These are phyloP conservation scores for Mnemiopsis leidyi DNA, from an alignment of 37 sponge, comb jelly and placozoan species.

Conservation along the genomic window DNA sequence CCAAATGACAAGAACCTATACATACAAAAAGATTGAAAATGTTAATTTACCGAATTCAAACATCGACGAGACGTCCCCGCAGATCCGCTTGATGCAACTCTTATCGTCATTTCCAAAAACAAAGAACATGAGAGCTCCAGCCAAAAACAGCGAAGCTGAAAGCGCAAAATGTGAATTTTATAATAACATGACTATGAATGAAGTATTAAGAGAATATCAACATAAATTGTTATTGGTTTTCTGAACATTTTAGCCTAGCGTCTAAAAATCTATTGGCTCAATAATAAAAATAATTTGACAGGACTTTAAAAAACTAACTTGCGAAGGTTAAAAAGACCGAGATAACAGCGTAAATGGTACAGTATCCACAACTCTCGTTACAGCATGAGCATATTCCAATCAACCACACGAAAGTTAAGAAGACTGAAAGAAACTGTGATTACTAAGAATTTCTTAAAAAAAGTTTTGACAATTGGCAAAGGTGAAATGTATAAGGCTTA, in stretches of 20 bases:
- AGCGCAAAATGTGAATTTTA: too few relatives aligned
- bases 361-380: conserved; percentile 40
- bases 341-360: conserved; percentile 55
- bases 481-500: too few relatives aligned
- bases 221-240: too few relatives aligned
- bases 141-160: conserved; percentile 44
- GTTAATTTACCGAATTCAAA: neutral
- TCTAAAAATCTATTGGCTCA: too few relatives aligned
- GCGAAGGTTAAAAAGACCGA: conserved; percentile 11
- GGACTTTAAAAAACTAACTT: conserved; percentile 33
- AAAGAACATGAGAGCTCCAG: conserved; percentile 42
- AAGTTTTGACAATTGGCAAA: too few relatives aligned
- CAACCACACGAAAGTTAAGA: neutral
- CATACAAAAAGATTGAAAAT: too few relatives aligned
- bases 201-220: too few relatives aligned
- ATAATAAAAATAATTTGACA: too few relatives aligned
- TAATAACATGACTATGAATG: too few relatives aligned
- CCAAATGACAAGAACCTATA: too few relatives aligned
- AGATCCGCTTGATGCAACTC: conserved; percentile 14
- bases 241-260: too few relatives aligned
- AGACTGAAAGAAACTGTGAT: conserved; percentile 35
- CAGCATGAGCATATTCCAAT: conserved; percentile 52
- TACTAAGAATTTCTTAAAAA: too few relatives aligned
- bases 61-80: neutral
- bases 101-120: neutral